Conservation (phyloP, 2,113 vertebrate species). For the Alouatta palliata region DNA sequence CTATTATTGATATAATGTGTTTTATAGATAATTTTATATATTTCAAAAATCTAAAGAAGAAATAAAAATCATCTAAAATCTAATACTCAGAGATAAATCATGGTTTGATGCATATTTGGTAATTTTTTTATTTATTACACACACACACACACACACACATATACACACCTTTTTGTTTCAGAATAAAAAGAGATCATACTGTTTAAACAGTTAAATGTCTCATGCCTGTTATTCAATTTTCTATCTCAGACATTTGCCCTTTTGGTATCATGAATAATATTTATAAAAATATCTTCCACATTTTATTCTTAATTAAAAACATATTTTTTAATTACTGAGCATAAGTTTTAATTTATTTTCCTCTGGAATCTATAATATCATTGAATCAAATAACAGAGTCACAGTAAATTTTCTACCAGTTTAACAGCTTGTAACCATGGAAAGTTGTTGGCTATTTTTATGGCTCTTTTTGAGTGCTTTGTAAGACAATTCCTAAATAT, state of each 20-base stretch:
- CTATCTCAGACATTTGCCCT: neutral
- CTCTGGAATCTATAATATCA: neutral
- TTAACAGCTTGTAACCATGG: neutral
- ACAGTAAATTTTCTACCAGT: neutral
- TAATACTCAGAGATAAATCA: neutral
- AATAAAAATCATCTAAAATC: neutral
- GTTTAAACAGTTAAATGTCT: neutral
- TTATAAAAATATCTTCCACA: neutral
- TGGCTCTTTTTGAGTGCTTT: neutral
- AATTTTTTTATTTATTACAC: neutral
- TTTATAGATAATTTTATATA: neutral
- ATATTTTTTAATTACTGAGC: neutral
- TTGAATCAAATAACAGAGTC: neutral
- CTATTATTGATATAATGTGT: neutral
- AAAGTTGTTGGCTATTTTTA: neutral
- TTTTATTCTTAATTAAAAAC: neutral
- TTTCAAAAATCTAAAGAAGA: neutral
- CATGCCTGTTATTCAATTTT: constrained; percentile 10
- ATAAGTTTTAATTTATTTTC: neutral
- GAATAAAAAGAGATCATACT: neutral
- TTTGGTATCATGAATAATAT: neutral
- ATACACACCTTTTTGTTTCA: neutral
- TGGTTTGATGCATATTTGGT: neutral
- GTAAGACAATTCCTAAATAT: constrained; percentile 38
- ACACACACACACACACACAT: neutral